phyloP scores from a whole-genome alignment of 2,113 vertebrate genomes.

The Misgurnus anguillicaudatus region DNA sequence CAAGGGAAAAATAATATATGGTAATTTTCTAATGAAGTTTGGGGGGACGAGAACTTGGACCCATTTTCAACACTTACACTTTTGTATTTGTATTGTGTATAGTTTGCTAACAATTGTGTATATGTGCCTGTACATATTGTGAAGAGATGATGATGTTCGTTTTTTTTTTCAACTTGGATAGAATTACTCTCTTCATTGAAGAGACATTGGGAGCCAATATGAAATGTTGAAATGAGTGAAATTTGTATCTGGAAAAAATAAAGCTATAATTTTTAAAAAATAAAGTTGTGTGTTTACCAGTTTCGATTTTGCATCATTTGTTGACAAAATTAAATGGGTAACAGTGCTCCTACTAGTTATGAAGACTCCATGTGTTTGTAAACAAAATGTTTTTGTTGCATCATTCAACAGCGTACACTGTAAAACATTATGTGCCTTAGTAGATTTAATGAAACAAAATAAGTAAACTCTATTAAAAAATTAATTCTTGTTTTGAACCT shows the following conservation, averaged over 20 bases:
- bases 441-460: no score
- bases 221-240: constrained; percentile 54
- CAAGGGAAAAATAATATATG: constrained; percentile 59
- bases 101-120: constrained; percentile 74
- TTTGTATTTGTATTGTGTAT: constrained; percentile 71
- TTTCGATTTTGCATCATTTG: background rate
- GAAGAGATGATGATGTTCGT: constrained; percentile 46
- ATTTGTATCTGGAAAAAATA: constrained; percentile 75
- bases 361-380: no score
- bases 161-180: constrained; percentile 39
- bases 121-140: constrained; percentile 75
- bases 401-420: no score
- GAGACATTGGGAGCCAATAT: constrained; percentile 50
- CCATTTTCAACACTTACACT: constrained; percentile 50
- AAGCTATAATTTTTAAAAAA: constrained; percentile 76
- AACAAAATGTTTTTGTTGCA: no score
- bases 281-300: background rate
- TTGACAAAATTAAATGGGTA: no score
- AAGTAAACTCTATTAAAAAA: no score
- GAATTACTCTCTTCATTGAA: constrained; percentile 55
- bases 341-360: no score
- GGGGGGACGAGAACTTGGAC: constrained; percentile 41
- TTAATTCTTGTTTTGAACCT: no score
- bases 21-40: constrained; percentile 59
- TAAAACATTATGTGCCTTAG: no score